Evolutionary conservation across 2,888 invertebrate genomes (phyloP).

Genomic region (Lasioglossum villosulum): DNA sequence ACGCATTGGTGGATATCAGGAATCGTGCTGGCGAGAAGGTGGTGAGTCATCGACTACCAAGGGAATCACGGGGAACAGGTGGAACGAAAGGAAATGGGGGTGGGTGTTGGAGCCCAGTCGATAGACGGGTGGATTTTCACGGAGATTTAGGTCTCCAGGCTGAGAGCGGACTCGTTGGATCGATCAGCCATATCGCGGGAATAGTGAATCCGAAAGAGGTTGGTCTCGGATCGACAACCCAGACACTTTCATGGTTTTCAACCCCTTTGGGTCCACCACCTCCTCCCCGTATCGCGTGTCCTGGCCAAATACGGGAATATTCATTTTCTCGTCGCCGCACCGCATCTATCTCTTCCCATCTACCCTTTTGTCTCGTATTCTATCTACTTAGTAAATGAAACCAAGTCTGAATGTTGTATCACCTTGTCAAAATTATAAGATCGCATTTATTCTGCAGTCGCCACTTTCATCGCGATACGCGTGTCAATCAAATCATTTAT

Average conservation of each 20-base stretch:
- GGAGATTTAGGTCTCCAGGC: constrained; percentile 65
- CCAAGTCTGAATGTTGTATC: no score
- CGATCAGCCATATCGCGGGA: constrained; percentile 59
- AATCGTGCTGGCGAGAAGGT: constrained; percentile 1
- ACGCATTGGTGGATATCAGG: background rate
- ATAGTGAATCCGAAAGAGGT: constrained; percentile 62
- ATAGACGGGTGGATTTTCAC: constrained; percentile 62
- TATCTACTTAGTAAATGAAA: no score
- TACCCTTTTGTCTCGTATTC: background rate
- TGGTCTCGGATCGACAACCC: constrained; percentile 53
- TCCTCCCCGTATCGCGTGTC: constrained; percentile 39
- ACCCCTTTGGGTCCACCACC: background rate
- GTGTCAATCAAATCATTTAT: no score
- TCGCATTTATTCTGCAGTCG: no score
- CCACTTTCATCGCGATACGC: no score
- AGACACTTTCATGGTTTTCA: constrained; percentile 49
- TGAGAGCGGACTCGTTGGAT: constrained; percentile 46
- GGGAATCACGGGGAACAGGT: constrained; percentile 28
- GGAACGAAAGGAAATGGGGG: constrained; percentile 21
- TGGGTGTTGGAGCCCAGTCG: constrained; percentile 11
- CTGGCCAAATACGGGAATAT: constrained; percentile 17
- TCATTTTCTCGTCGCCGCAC: background rate
- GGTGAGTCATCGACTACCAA: constrained; percentile 36
- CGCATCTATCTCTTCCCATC: background rate
- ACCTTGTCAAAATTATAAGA: no score